Evolutionary conservation across 2,113 vertebrate species (phyloP).

Genomic region (Oenanthe melanoleuca): DNA sequence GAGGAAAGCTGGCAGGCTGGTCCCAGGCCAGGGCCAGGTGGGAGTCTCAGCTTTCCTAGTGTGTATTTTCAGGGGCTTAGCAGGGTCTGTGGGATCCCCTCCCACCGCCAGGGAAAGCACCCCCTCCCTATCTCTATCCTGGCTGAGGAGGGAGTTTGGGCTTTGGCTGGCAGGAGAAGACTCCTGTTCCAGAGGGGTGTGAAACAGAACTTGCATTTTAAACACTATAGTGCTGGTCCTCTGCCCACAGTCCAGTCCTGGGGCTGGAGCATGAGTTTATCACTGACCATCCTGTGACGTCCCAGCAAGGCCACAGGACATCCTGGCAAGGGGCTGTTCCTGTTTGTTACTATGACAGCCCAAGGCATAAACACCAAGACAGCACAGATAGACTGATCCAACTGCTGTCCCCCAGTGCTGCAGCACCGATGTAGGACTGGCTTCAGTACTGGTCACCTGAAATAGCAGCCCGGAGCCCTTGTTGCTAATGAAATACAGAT

Average conservation of each 20-base stretch:
- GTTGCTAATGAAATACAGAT: not conserved
- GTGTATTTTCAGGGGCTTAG: constrained; percentile 42
- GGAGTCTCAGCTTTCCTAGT: constrained; percentile 39
- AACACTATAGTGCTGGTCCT: not conserved
- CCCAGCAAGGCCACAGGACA: not conserved
- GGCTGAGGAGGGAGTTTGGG: not conserved
- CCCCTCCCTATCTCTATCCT: not conserved
- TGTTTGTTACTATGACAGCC: constrained; percentile 1
- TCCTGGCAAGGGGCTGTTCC: not conserved
- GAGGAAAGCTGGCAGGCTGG: constrained; percentile 1
- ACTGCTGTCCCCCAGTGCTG: not conserved
- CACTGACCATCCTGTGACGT: not conserved
- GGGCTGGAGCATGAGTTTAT: fast-evolving
- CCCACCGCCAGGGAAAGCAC: not conserved
- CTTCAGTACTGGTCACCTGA: not conserved
- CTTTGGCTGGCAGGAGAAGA: not conserved
- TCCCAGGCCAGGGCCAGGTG: not conserved
- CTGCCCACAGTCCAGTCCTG: not conserved
- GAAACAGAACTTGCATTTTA: not conserved
- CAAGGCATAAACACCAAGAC: not conserved
- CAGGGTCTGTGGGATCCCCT: not conserved
- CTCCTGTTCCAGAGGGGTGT: not conserved
- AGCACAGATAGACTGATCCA: not conserved
- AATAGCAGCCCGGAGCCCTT: not conserved
- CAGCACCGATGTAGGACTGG: not conserved